Evolutionary conservation across 2,888 invertebrate genomes (phyloP), one percentile per base, ranked within the genome.

Genomic region (Cryptocephalus moraei): DNA sequence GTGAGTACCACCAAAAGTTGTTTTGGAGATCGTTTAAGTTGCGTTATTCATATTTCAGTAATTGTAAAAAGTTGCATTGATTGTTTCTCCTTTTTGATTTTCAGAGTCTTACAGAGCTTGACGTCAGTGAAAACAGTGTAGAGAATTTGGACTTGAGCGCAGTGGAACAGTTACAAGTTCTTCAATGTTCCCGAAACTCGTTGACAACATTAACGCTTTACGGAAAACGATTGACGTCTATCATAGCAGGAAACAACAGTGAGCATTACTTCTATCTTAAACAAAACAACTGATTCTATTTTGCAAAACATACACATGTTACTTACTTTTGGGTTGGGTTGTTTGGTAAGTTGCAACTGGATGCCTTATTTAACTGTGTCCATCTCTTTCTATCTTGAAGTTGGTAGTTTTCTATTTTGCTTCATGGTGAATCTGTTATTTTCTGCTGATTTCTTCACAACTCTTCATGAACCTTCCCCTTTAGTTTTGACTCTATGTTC

Each of bases 191-290:
- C 31, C 78, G 84, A 65, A 91, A 91, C 68, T 73, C 79, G 50
- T 73, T 91, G 46, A 81, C 82, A 54, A 84, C 89, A 60, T 72
- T 91, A 34, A 82, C 84, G 3, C 69, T 91, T n/a, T 85, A 87
- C 64, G 91, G 89, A 8, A 81, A 80, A 56, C 79, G 81, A 56
- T 70, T 91, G 44, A 75, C 79, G n/a, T 84, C 83, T 1, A 73
- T 91, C 44, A 81, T 82, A 41, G 88, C 87, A n/a, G 85, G 86
- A 60, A 81, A 86, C 63, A 91, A 91, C 62, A 80, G 88, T 88
- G 73, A 79, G 77, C 69, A 47, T 32, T 33, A 8, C 32, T 10
- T 39, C 41, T 33, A 38, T 71, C 22, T 22, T 6, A 6, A 22
- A 22, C 6, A 22, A 22, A 22, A 4, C 6, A 22, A 6, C 22